Evolutionary conservation across 2,888 invertebrate species (phyloP), one percentile per base, ranked within the genome.

Genomic region (Anthoptus insignis): DNA sequence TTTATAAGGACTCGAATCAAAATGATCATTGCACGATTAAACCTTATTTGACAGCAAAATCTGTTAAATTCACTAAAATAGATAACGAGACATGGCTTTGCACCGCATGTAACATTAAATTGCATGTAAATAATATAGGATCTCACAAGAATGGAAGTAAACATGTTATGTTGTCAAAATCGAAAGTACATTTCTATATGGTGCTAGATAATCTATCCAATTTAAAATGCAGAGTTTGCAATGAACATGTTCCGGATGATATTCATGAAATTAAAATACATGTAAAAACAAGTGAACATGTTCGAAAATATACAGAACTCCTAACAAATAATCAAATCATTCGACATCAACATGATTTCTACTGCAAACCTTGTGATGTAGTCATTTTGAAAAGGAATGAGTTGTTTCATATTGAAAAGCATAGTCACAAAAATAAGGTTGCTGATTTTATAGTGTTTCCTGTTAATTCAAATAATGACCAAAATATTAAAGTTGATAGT

Each of bases 181-280:
- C 67, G 0, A 24, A 49, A 11, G 39, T 64, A 7, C 63, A 64
- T 29, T 42, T 59, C 54, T 63, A 58, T 49, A 69, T 57, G 61
- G 64, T 22, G 53, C 13, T 19, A 11, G 58, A 21, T 21, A 24
- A 22, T 2, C 7, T 27, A 27, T 13, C 37, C 8, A 47, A 56
- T n/a, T 13, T 66, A 19, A 7, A 37, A 7, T 71, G 71, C 16
- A 66, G 27, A 45, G 54, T 71, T 7, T 71, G 71, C 11, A 42
- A 64, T 3, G 27, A 50, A 1, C 14, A 47, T 42, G 42, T 68
- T 19, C 16, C n/a, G 19, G 52, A 64, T 24, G 57, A 19, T 11
- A 5, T 7, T 0, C 22, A 24, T 1, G 9, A 45, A 42, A 29
- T 64, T 3, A 37, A 58, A n/a, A 6, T 39, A 11, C 69, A 69